Percentiles rank a stretch among this genome's conserved stretches.
phyloP scores from a whole-genome alignment of 2,888 invertebrate genomes.

The Abrostola tripartita region DNA sequence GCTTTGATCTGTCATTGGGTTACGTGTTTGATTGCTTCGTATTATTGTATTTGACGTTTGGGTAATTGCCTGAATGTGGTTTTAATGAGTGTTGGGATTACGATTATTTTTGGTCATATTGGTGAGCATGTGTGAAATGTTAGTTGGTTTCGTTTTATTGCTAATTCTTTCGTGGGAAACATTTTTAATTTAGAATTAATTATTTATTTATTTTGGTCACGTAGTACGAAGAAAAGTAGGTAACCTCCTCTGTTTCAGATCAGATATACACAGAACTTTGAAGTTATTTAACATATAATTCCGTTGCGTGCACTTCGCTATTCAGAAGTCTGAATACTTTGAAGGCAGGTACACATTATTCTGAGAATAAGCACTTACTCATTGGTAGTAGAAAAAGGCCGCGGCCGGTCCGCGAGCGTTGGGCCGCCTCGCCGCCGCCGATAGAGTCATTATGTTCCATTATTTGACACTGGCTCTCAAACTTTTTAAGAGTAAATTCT shows the following conservation, averaged over 20 bases:
- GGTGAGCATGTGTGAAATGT: slow-evolving; percentile 27
- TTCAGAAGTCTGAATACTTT: slow-evolving; percentile 48
- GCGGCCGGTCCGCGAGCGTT: slow-evolving; percentile 54
- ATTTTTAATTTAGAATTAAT: neutral
- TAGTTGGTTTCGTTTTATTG: slow-evolving; percentile 8
- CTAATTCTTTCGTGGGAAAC: neutral
- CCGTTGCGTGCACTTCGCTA: slow-evolving; percentile 41
- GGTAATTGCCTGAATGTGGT: slow-evolving; percentile 67
- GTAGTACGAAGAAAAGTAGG: too few species aligned
- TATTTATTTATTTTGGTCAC: neutral
- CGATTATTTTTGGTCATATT: slow-evolving; percentile 35
- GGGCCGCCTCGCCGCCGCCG: slow-evolving; percentile 75
- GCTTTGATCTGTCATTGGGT: slow-evolving; percentile 73
- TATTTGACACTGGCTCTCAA: slow-evolving; percentile 76
- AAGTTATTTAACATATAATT: slow-evolving; percentile 18
- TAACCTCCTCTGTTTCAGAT: neutral
- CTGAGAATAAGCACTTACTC: slow-evolving; percentile 58
- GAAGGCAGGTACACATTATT: slow-evolving; percentile 54
- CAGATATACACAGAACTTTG: neutral
- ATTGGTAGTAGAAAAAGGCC: slow-evolving; percentile 61
- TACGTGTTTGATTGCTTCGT: slow-evolving; percentile 69
- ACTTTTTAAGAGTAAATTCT: slow-evolving; percentile 40
- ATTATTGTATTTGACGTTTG: slow-evolving; percentile 65
- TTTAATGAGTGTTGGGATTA: slow-evolving; percentile 52
- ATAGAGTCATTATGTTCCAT: slow-evolving; percentile 88